Evolutionary conservation across 1,140 invertebrate species (phyloP), one percentile per base, ranked within the genome.

Genomic region (Bombus polaris): DNA sequence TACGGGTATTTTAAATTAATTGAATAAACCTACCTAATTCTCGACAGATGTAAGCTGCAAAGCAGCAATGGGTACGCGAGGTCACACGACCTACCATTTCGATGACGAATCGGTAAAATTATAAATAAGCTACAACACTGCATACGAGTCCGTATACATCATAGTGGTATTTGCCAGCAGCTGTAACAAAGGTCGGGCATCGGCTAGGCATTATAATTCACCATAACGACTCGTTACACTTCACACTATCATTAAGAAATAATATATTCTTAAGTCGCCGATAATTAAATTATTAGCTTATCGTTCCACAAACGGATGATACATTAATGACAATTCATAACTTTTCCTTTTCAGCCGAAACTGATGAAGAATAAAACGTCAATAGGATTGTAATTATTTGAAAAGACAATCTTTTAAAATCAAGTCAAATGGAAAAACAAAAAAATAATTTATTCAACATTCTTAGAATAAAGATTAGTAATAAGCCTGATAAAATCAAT

Each of bases 31-130:
- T 28, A 1, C 5, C 5, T 1, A 15, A 37, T 72, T 59, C n/a
- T 3, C 59, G 12, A 44, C 12, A 18, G 37, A 71, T 25, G 39
- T 71, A 47, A 79, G 65, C 62, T 28, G n/a, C 15, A 39, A 32
- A 15, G 4, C 5, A 42, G 35, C 18, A 53, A 53, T 53, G 68
- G 2, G 39, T n/a, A 12, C 18, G 28, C 59, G 22, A 32, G 39
- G 13, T 73, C 44, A 39, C 66, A 68, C 57, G 57, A 53, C 70
- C 42, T 18, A 35, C 13, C 39, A 42, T 39, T 86, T 83, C 39
- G 80, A 83, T 89, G 85, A 89, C 88, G 66, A 89, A 84, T 89
- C 76, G 47, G 76, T 79, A 77, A 82, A 89, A 77, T 83, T 83
- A 71, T 59, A 47, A 62, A 66, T 37, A n/a, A 59, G 78, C 59